Evolutionary conservation across 2,113 vertebrate species (phyloP).

Genomic region (Lepisosteus oculatus): DNA sequence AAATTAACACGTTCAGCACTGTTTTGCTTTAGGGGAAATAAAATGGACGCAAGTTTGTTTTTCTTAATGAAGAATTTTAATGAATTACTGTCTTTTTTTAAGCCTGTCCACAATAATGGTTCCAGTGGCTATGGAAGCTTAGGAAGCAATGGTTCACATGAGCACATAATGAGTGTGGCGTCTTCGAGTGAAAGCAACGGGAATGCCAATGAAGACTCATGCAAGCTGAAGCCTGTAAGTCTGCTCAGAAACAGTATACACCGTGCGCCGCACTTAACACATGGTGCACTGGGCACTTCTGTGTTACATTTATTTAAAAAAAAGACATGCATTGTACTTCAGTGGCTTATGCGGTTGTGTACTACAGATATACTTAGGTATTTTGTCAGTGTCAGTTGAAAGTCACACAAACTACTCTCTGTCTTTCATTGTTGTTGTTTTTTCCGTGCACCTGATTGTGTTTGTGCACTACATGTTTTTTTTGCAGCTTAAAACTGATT

Average conservation of each 20-base stretch:
- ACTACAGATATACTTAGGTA: too few species aligned
- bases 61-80: not conserved
- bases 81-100: conserved; percentile 17
- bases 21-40: too few species aligned
- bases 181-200: conserved; percentile 88
- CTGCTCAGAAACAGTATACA: not conserved
- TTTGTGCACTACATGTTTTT: not conserved
- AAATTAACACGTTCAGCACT: too few species aligned
- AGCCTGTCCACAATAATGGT: conserved; percentile 89
- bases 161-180: conserved; percentile 80
- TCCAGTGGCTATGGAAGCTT: conserved; percentile 93
- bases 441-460: too few species aligned
- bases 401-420: not conserved
- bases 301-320: too few species aligned
- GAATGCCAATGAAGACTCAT: conserved; percentile 65
- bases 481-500: not conserved
- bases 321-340: too few species aligned
- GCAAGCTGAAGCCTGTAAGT: conserved; percentile 74
- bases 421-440: not conserved
- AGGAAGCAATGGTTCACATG: conserved; percentile 88
- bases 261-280: too few species aligned
- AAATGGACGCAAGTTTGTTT: not conserved
- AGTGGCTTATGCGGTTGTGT: too few species aligned
- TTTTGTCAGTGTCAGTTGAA: too few species aligned
- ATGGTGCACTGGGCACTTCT: too few species aligned